Evolutionary conservation across 2,113 vertebrate species (phyloP).

Genomic region (Microtus ochrogaster): DNA sequence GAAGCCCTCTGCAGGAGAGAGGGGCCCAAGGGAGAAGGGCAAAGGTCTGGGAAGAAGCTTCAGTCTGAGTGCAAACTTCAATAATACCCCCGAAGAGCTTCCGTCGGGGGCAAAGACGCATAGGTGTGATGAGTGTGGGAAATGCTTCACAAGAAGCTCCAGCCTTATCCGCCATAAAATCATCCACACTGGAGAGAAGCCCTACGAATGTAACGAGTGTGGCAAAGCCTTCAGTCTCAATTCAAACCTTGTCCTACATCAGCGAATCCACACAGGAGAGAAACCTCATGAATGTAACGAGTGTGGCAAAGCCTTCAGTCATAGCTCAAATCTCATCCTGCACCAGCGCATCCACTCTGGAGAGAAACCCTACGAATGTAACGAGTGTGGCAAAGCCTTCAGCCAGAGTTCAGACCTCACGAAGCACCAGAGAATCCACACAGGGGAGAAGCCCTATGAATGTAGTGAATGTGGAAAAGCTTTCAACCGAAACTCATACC

Average conservation of each 20-base stretch:
- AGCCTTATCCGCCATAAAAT: constrained; percentile 83
- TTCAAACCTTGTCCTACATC: constrained; percentile 81
- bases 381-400: constrained; percentile 80
- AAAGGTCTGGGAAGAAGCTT: constrained; percentile 81
- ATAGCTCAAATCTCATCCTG: constrained; percentile 81
- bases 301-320: constrained; percentile 81
- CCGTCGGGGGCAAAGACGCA: constrained; percentile 77
- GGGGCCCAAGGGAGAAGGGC: constrained; percentile 76
- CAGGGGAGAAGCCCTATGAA: constrained; percentile 80
- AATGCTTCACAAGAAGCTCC: constrained; percentile 82
- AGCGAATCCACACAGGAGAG: constrained; percentile 81
- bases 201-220: constrained; percentile 82
- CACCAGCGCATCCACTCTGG: constrained; percentile 82
- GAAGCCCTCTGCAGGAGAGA: constrained; percentile 59
- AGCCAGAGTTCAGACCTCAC: constrained; percentile 83
- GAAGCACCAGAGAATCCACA: constrained; percentile 81
- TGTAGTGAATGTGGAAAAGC: constrained; percentile 82
- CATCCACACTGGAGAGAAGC: constrained; percentile 82
- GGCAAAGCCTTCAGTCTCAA: constrained; percentile 83
- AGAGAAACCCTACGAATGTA: constrained; percentile 83
- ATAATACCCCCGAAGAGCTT: constrained; percentile 62
- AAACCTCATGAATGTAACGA: constrained; percentile 81
- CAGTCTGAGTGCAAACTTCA: constrained; percentile 80
- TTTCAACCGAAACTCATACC: constrained; percentile 82
- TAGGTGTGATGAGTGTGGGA: constrained; percentile 81